Base-by-base conservation (phyloP, 1,140 invertebrate genomes). In the Solen grandis region DNA sequence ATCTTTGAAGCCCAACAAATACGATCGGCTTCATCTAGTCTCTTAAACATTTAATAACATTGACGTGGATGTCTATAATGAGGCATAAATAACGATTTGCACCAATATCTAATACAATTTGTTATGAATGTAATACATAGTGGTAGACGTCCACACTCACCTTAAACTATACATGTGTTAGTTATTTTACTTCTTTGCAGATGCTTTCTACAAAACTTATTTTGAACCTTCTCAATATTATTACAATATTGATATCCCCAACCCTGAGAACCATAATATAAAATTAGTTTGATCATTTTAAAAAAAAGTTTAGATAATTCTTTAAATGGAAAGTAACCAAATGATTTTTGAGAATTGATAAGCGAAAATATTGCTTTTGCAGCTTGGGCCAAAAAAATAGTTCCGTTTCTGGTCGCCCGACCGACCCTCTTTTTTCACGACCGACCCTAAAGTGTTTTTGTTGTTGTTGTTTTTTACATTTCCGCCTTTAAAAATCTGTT, bases 251-350 rank as follows among this genome's bases (percentile, higher is more conserved):
- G 8, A 54, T 35, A 35, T 19, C 74, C 60, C 46, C 74, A 77
- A n/a, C 65, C n/a, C 27, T 77, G 54, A 33, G 62, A 65, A 33
- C 60, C 74, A 29, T 77, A 77, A 66, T 25, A 77, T 55, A 77
- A 41, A n/a, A 46, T 76, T 59, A 41, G 66, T 38, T 57, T 38
- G 5, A 62, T 27, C 29, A 60, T 52, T 4, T 22, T 27, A 50
- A 69, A 36, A 60, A 78, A 57, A 29, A 69, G n/a, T 76, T 54
- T 65, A 54, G 50, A 60, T 19, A 36, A 22, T 27, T 55, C n/a
- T 31, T 3, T 46, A 60, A 16, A 8, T 29, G 10, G 25, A 36
- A 54, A 57, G 52, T 27, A 38, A 25, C 54, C 31, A n/a, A n/a
- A n/a, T n/a, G n/a, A n/a, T n/a, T n/a, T n/a, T n/a, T n/a, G n/a